phyloP scores from a whole-genome alignment of 2,888 invertebrate genomes.

The Iselma pallidipennis region DNA sequence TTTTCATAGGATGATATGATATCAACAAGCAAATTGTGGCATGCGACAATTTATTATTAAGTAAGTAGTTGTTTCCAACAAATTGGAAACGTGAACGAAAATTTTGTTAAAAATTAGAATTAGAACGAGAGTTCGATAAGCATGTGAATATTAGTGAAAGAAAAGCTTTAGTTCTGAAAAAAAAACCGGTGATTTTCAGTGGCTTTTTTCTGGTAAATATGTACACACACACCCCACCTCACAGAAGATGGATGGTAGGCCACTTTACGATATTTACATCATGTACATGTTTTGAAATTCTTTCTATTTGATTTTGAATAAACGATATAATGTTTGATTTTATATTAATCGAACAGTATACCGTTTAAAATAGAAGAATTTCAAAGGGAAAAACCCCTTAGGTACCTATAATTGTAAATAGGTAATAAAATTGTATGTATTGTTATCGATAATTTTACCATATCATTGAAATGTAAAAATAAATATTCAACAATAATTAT shows the following conservation, averaged over 20 bases:
- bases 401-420: constrained; percentile 16
- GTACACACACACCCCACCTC: constrained; percentile 41
- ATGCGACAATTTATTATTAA: constrained; percentile 13
- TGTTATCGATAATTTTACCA: background rate
- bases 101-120: constrained; percentile 11
- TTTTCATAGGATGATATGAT: background rate
- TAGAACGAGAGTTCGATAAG: constrained; percentile 2
- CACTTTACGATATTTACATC: constrained; percentile 49
- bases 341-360: constrained; percentile 18
- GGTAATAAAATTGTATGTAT: background rate
- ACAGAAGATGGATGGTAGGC: constrained; percentile 43
- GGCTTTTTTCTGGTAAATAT: constrained; percentile 17
- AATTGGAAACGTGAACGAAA: constrained; percentile 5
- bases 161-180: background rate
- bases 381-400: constrained; percentile 13
- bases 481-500: background rate
- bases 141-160: constrained; percentile 11
- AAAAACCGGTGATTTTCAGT: background rate
- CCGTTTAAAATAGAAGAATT: constrained; percentile 5
- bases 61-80: no score
- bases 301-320: constrained; percentile 23
- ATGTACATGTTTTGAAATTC: constrained; percentile 35
- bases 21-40: constrained; percentile 23
- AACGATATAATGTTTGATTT: constrained; percentile 18
- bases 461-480: background rate